Evolutionary conservation across 2,888 invertebrate species (phyloP).

Genomic region (Drosophila anomelani): DNA sequence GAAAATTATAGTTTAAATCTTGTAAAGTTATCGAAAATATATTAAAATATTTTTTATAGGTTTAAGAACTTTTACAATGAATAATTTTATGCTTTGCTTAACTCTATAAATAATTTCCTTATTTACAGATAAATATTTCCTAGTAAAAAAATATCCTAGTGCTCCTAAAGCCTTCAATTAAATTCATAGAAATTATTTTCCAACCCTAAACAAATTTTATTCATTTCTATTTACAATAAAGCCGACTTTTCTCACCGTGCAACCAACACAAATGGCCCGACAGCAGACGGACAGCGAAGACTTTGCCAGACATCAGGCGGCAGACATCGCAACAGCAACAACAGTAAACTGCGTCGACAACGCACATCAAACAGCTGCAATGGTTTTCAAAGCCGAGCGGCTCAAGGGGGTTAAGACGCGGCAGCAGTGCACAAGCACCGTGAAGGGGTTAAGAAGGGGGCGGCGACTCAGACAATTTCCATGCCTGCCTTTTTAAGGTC

Average conservation of each 20-base stretch:
- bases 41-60: background rate
- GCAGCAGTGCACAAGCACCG: slow-evolving; percentile 10
- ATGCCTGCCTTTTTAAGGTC: slow-evolving; percentile 80
- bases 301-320: slow-evolving; percentile 25
- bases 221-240: no score
- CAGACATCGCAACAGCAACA: slow-evolving; percentile 7
- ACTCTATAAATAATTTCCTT: no score
- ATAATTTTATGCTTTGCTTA: background rate
- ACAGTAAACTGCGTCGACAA: slow-evolving; percentile 36
- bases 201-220: rapidly evolving
- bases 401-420: slow-evolving; percentile 31
- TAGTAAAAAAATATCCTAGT: background rate
- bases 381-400: slow-evolving; percentile 32
- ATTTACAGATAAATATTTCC: background rate
- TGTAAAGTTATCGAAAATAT: no score
- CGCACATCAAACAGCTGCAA: slow-evolving; percentile 71
- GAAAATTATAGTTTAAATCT: background rate
- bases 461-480: slow-evolving; percentile 65
- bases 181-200: background rate
- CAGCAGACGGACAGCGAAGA: slow-evolving; percentile 35
- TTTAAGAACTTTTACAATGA: background rate
- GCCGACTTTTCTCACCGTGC: slow-evolving; percentile 1
- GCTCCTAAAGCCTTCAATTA: no score
- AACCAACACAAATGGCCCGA: slow-evolving; percentile 33
- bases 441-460: slow-evolving; percentile 24